Evolutionary conservation across 2,797 vertebrate genomes (phyloP).

Genomic region (Etheostoma perlongum): DNA sequence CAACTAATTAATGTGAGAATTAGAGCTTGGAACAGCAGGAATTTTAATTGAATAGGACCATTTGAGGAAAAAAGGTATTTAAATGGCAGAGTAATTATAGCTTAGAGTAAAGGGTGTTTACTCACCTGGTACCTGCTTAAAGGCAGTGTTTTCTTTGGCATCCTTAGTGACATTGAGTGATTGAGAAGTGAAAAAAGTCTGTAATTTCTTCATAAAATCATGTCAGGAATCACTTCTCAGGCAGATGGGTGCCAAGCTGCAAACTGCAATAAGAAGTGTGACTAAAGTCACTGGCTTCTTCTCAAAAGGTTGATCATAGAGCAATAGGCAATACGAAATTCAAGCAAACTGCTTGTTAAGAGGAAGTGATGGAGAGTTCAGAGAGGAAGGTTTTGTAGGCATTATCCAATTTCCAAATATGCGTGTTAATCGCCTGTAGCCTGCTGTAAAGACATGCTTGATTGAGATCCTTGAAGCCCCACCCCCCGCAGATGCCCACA

Average conservation of each 20-base stretch:
- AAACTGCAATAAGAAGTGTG: neutral
- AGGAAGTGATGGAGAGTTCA: too few relatives aligned
- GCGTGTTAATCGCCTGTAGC: too few relatives aligned
- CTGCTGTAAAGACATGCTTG: too few relatives aligned
- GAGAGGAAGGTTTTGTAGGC: too few relatives aligned
- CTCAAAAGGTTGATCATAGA: neutral
- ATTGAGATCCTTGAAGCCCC: too few relatives aligned
- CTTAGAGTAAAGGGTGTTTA: slow-evolving; percentile 41
- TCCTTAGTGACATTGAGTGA: neutral
- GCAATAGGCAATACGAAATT: too few relatives aligned
- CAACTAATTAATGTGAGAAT: slow-evolving; percentile 4
- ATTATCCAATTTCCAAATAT: too few relatives aligned
- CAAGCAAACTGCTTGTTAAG: too few relatives aligned
- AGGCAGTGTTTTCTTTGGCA: slow-evolving; percentile 9
- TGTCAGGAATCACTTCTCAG: neutral
- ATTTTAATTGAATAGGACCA: slow-evolving; percentile 54
- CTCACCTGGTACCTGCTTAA: slow-evolving; percentile 31
- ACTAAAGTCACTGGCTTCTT: neutral
- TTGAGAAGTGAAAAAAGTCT: neutral
- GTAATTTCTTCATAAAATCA: neutral
- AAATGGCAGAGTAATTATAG: slow-evolving; percentile 64
- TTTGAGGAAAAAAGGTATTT: slow-evolving; percentile 39
- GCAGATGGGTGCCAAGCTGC: neutral
- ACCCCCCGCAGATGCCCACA: too few relatives aligned
- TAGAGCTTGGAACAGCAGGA: slow-evolving; percentile 22